Evolutionary conservation across 2,797 vertebrate species (phyloP).

Genomic region (Tokudaia tokunoshimensis): DNA sequence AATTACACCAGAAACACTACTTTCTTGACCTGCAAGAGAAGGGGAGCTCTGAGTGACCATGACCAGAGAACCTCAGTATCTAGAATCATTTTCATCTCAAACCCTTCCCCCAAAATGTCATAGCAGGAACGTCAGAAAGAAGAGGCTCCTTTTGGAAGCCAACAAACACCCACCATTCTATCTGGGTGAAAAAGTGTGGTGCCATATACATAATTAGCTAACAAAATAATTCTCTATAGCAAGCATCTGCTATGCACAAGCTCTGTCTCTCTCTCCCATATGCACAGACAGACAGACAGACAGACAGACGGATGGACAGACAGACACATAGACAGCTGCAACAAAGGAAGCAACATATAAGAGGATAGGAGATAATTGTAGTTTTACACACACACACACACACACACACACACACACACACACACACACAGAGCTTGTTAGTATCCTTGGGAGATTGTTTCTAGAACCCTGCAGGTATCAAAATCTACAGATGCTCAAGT

Average conservation of each 20-base stretch:
- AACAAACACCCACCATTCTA: neutral
- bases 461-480: neutral
- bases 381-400: neutral
- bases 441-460: neutral
- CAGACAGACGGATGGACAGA: too few species aligned
- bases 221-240: neutral
- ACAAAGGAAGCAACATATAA: slow-evolving; percentile 9
- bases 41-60: neutral
- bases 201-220: neutral
- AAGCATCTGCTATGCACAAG: neutral
- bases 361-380: neutral
- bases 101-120: neutral
- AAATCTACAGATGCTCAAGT: neutral
- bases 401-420: neutral
- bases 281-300: neutral
- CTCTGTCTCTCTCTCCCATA: neutral
- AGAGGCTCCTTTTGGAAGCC: neutral
- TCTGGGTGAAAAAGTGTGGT: neutral
- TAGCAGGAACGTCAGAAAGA: neutral
- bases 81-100: neutral
- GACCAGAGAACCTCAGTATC: neutral
- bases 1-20: neutral
- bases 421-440: neutral
- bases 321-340: neutral
- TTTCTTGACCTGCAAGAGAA: neutral